Evolutionary conservation across 2,797 vertebrate genomes (phyloP).

Genomic region (Anas capensis): DNA sequence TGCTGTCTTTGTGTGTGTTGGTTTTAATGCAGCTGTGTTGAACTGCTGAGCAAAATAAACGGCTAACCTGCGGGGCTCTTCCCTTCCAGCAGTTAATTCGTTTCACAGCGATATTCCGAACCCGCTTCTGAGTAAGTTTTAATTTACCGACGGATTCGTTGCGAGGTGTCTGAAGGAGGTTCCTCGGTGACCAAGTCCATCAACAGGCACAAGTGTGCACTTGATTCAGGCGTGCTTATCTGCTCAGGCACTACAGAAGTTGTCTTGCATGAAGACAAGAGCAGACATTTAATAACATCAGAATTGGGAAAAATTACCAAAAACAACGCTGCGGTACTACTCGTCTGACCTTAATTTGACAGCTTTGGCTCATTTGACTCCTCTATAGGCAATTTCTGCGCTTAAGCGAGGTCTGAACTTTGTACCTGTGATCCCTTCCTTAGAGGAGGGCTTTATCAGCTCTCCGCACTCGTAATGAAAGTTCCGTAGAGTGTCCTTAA

Average conservation of each 20-base stretch:
- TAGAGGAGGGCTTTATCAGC: not conserved
- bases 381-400: not conserved
- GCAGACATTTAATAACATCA: not conserved
- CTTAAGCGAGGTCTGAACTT: not conserved
- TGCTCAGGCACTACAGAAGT: not conserved
- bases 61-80: not conserved
- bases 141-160: not conserved
- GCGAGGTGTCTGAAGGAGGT: not conserved
- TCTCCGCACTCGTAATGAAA: not conserved
- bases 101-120: not conserved
- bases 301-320: not conserved
- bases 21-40: not conserved
- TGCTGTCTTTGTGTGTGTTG: not conserved
- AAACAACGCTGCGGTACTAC: not conserved
- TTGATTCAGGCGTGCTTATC: not conserved
- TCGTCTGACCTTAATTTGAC: not conserved
- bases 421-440: not conserved
- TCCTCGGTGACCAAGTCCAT: not conserved
- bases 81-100: not conserved
- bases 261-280: not conserved
- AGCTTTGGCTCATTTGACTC: not conserved
- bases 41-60: constrained; percentile 40
- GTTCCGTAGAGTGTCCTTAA: not conserved
- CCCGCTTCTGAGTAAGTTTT: not conserved
- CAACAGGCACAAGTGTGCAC: not conserved